Conservation (phyloP, 2,113 vertebrate genomes). For the Carassius carassius region DNA sequence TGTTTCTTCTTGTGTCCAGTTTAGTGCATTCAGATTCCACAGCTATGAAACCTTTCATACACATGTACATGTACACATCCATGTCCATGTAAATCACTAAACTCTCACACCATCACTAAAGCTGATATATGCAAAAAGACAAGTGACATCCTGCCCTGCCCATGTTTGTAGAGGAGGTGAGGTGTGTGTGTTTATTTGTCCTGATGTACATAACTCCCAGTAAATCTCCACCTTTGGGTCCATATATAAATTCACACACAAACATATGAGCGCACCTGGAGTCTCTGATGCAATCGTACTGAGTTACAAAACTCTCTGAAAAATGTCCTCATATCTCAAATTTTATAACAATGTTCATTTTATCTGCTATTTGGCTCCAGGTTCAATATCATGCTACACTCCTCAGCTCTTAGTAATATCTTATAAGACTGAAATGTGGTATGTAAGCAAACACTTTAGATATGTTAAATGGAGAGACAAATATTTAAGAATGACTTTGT, state of each 20-base stretch:
- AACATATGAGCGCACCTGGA: not conserved
- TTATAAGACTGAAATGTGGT: not conserved
- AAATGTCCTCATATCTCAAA: not conserved
- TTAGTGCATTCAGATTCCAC: not conserved
- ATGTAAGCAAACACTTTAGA: not conserved
- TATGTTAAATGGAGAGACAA: not conserved
- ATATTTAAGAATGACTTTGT: not conserved
- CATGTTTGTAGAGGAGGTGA: not conserved
- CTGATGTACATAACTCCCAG: not conserved
- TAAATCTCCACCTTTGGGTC: not conserved
- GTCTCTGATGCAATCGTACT: not conserved
- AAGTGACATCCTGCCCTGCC: slow-evolving; percentile 9
- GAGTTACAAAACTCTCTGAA: not conserved
- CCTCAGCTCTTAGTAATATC: not conserved
- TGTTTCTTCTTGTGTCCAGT: not conserved
- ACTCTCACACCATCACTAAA: not conserved
- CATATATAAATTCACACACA: slow-evolving; percentile 2
- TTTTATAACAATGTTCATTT: not conserved
- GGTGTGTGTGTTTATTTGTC: not conserved
- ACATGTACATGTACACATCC: not conserved
- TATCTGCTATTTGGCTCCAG: not conserved
- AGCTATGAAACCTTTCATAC: not conserved
- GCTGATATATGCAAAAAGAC: not conserved
- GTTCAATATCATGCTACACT: not conserved
- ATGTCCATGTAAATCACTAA: not conserved